Base-by-base conservation (phyloP, 1,140 invertebrate species). In the Proctacanthus coquilletti region DNA sequence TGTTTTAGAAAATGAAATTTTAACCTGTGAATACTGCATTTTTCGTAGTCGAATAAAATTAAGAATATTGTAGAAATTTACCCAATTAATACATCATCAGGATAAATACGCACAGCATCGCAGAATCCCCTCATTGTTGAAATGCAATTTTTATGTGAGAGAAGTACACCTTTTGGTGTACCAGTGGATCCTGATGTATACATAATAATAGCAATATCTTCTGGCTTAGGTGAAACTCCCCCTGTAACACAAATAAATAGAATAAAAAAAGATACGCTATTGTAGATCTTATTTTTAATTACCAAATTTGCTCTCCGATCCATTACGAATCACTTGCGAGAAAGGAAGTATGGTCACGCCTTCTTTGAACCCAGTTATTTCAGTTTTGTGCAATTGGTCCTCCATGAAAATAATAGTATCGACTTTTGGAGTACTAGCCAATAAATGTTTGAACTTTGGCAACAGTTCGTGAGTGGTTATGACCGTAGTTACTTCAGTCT, bases 141-240 rank as follows among this genome's bases (percentile, higher is more conserved):
- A 42, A 97, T 73, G 48, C 97, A 78, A 63, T 98, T 97, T 45
- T 71, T 73, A 59, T 99, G 93, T 1, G 85, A 80, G n/a, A 86
- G 54, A 18, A 85, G 52, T 2, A 86, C 83, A 19, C 83, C 83
- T 63, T 93, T 92, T 0, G 88, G 88, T 38, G 83, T 75, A 20
- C 91, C 89, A 0, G 89, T 95, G 0, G 86, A 92, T 2, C 91
- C 91, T 45, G 84, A 89, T 1, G 91, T 95, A 65, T 95, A 96
- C 89, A 95, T 95, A 29, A 95, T 84, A 47, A 95, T 89, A 14
- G 89, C 89, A 11, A 75, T 77, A 50, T 96, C 89, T 5, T 76
- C 65, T 2, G 71, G 54, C 14, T 66, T 66, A 10, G 84, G 84
- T 10, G 71, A 63, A 10, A 65, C 57, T 8, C 61, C 53, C 25